Percentiles rank a stretch among this genome's conserved stretches.
phyloP scores from a whole-genome alignment of 2,797 vertebrate species.

The Danio aesculapii region DNA sequence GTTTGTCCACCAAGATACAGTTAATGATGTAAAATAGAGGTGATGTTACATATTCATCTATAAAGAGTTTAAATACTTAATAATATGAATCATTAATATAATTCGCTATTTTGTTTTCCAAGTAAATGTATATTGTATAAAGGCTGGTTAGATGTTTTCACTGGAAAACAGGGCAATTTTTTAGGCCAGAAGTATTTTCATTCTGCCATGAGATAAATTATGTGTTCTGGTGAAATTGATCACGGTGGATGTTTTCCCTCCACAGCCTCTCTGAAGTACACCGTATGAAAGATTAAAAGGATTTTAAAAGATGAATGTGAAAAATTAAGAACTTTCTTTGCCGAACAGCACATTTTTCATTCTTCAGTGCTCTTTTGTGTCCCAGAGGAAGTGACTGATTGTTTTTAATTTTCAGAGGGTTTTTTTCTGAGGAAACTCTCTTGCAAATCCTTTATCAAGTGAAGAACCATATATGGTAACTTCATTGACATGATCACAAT shows the following conservation, averaged over 20 bases:
- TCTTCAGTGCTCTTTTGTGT: not conserved
- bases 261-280: constrained; percentile 65
- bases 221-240: constrained; percentile 65
- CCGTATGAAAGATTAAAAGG: constrained; percentile 77
- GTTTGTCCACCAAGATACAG: not conserved
- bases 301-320: constrained; percentile 78
- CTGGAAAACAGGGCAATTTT: not conserved
- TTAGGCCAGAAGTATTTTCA: not conserved
- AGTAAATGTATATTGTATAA: not conserved
- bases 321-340: constrained; percentile 64
- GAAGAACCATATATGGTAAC: no score
- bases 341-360: constrained; percentile 2
- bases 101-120: not conserved
- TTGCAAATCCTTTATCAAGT: not conserved
- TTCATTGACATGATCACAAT: no score
- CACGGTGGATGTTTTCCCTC: constrained; percentile 59
- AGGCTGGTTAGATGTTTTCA: not conserved
- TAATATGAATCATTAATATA: not conserved
- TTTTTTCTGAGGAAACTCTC: not conserved
- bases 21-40: not conserved
- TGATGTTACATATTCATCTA: not conserved
- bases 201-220: not conserved
- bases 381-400: constrained; percentile 7
- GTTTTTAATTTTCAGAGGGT: constrained; percentile 10
- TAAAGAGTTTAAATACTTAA: not conserved